Base-by-base conservation (phyloP, 2,888 invertebrate genomes). In the Ryuthela nishihirai region DNA sequence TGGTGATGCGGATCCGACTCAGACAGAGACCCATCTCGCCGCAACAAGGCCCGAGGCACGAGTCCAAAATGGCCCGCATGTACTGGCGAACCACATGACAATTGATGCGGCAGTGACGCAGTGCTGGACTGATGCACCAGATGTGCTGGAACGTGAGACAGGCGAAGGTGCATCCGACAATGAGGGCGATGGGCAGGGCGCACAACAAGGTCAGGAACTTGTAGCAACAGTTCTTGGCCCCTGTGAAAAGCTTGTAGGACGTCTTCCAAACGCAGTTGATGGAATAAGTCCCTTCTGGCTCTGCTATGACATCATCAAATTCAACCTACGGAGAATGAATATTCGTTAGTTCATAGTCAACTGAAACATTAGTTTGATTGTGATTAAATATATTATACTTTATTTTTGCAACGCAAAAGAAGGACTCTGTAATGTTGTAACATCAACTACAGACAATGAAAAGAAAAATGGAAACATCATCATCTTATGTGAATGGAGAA, bases 121-220 rank as follows among this genome's bases (percentile, higher is more conserved):
- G 74, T 56, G 81, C 81, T 0, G 87, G 86, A 0, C 80, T 82
- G 26, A 82, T 75, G 70, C 83, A 84, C 87, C 87, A 87, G 69
- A 87, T 83, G 76, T 85, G 84, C 79, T 83, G 80, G 71, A 86
- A 86, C 10, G 85, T 82, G 15, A 85, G 75, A 66, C 82, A 84
- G 36, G 85, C 85, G 70, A 85, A 85, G 1, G 81, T 79, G 64
- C 82, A 80, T 25, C 85, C 85, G 43, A 85, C 78, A 64, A 80
- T 74, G 59, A 84, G 76, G 2, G 85, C 84, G 46, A 83, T 78
- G 25, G 84, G 77, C n/a, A 85, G 84, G 0, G 84, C 85, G 7
- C 82, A 76, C 25, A 85, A 68, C 40, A 85, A 80, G 1, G 84
- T 81, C 36, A 85, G 77, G 42, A 83, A 71, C n/a, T 82, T 81